Evolutionary conservation across 2,888 invertebrate genomes (phyloP), one percentile per base, ranked within the genome.

Genomic region (Macaria liturata): DNA sequence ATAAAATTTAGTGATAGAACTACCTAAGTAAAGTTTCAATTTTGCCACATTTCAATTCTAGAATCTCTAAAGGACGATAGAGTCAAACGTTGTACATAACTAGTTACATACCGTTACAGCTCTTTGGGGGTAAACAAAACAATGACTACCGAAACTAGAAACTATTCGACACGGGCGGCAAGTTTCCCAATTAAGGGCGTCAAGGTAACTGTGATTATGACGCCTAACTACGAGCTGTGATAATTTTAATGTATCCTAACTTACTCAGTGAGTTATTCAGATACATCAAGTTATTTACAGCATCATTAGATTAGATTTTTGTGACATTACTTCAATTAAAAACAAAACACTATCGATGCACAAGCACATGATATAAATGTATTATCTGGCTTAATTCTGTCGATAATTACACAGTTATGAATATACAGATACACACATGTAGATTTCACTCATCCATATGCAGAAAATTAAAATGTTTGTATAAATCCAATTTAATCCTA

Each of bases 181-280:
- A 75, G 71, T 75, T 75, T 74, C 61, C 74, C 74, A 76, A 76
- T 75, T 75, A 76, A 70, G 64, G 67, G 62, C 57, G 65, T 43
- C 66, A 61, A 67, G 67, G 65, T 62, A 64, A 63, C 65, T 60
- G 65, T 69, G 69, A 73, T 74, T 72, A 72, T 74, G 64, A 68
- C 62, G 63, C 49, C 46, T 43, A 49, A 60, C 59, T 59, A 57
- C 55, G 48, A 34, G 31, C 44, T 30, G 48, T 54, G 59, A 67
- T 68, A 60, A 66, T 69, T 68, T 59, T 57, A 58, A 55, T 53
- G 51, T 49, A 32, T 48, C 48, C 42, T 8, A 9, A 42, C 1
- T 20, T 39, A 43, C 44, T 34, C 34, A 8, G 46, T 32, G 32
- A 50, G 44, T 20, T n/a, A 31, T 20, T 20, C 20, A 2, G 20